phyloP scores from a whole-genome alignment of 2,797 vertebrate genomes.

The Acanthiza pusilla region DNA sequence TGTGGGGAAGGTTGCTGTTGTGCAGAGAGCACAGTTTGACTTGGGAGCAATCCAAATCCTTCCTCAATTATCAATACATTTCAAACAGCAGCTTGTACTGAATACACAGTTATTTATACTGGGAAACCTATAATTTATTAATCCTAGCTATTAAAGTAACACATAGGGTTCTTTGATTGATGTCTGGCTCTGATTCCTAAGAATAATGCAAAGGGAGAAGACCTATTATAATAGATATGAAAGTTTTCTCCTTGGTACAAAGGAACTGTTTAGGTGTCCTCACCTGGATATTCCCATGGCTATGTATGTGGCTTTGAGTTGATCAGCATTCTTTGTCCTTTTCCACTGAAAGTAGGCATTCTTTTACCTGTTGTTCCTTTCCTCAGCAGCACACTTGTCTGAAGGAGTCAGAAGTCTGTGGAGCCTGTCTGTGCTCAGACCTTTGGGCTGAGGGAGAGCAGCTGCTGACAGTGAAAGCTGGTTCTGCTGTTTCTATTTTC shows the following conservation, averaged over 20 bases:
- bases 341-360: neutral
- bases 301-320: neutral
- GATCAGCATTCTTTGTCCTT: neutral
- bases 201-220: neutral
- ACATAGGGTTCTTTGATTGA: conserved; percentile 26
- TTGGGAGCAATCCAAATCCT: conserved; percentile 1
- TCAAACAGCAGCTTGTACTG: conserved; percentile 16
- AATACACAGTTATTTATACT: neutral
- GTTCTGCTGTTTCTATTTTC: neutral
- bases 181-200: neutral
- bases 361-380: neutral
- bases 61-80: neutral
- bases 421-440: neutral
- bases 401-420: neutral
- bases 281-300: neutral
- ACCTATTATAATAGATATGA: neutral
- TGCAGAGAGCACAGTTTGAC: neutral
- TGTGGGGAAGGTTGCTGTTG: neutral
- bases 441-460: neutral
- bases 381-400: neutral
- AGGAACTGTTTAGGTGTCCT: neutral
- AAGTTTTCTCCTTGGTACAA: neutral
- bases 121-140: conserved; percentile 53
- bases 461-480: neutral
- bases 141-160: conserved; percentile 41